Conservation (phyloP, 2,113 vertebrate species). For the Pterophyllum scalare region DNA sequence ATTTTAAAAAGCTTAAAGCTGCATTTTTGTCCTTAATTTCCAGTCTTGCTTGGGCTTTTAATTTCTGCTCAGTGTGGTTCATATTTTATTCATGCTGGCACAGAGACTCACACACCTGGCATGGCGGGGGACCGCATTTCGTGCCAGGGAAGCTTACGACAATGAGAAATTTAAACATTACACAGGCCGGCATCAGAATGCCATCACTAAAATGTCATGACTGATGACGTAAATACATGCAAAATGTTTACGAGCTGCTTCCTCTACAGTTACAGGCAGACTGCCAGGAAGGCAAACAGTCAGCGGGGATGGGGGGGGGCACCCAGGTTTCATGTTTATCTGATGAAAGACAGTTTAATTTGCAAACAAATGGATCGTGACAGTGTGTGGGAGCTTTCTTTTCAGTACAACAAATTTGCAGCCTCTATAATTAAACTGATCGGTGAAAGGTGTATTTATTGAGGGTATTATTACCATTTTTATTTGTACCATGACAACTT, state of each 20-base stretch:
- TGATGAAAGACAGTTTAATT: constrained; percentile 5
- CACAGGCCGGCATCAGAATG: not conserved
- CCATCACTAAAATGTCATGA: not conserved
- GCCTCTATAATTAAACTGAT: not conserved
- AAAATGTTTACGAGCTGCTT: not conserved
- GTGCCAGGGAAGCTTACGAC: not conserved
- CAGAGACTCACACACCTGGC: not conserved
- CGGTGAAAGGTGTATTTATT: not conserved
- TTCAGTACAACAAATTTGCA: not conserved
- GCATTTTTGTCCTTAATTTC: not conserved
- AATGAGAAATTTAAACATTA: not conserved
- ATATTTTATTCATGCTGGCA: not conserved
- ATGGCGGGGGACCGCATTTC: not conserved
- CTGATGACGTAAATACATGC: not conserved
- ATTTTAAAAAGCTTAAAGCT: not conserved
- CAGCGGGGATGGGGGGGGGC: not conserved
- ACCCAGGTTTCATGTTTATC: not conserved
- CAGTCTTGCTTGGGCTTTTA: not conserved
- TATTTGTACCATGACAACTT: not conserved
- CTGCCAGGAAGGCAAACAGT: not conserved
- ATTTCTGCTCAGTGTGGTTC: not conserved
- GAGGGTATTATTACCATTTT: not conserved
- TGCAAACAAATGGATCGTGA: not conserved
- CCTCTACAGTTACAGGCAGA: not conserved
- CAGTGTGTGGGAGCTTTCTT: not conserved